A percentile compares a stretch with the other conserved stretches of the same genome.
Evolutionary conservation across 2,888 invertebrate species (phyloP).

Genomic region (Drosophila flavopinicola): DNA sequence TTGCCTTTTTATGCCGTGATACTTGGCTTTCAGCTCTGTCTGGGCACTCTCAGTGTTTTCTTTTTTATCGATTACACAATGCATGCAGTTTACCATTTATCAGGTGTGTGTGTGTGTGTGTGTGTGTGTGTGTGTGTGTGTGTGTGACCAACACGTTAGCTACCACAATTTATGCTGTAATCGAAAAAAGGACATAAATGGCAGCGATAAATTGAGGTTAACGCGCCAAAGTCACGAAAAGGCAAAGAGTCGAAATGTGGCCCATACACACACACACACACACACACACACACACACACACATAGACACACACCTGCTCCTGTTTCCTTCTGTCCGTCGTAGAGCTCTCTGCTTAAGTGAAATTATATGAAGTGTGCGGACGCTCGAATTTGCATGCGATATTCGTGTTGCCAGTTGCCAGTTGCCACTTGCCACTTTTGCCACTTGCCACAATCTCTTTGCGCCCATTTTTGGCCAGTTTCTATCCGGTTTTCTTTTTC

Average conservation of each 20-base stretch:
- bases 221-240: conserved; percentile 78
- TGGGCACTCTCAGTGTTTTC: conserved; percentile 7
- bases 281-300: conserved; percentile 9
- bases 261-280: conserved; percentile 13
- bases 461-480: conserved; percentile 12
- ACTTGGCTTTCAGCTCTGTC: neutral
- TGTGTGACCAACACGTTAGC: conserved; percentile 66
- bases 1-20: conserved; percentile 15
- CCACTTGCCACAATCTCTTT: conserved; percentile 29
- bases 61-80: conserved; percentile 77
- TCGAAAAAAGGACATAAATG: conserved; percentile 79
- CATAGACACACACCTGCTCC: neutral
- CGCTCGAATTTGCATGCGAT: conserved; percentile 74
- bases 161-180: conserved; percentile 77
- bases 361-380: conserved; percentile 80
- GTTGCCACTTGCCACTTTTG: conserved; percentile 9
- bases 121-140: conserved; percentile 16
- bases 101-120: conserved; percentile 47
- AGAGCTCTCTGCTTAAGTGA: conserved; percentile 68
- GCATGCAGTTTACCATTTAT: conserved; percentile 76
- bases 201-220: conserved; percentile 80
- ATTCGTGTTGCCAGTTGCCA: conserved; percentile 52
- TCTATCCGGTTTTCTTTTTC: conserved; percentile 3
- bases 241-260: conserved; percentile 56
- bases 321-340: neutral